phyloP scores from a whole-genome alignment of 2,888 invertebrate species.

The Willowsia nigromaculata region DNA sequence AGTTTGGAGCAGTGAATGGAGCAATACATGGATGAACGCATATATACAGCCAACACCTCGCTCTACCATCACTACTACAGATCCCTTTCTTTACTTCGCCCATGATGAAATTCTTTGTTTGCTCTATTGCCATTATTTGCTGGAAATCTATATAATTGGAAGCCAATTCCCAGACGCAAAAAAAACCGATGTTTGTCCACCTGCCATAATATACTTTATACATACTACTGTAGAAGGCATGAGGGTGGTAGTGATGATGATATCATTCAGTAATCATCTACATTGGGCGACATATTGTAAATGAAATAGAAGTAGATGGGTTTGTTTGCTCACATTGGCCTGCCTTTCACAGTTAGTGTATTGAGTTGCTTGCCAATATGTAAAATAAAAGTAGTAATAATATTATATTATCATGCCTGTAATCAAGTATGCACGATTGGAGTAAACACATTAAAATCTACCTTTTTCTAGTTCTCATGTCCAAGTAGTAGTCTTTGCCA shows the following conservation, averaged over 20 bases:
- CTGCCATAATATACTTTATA: conserved; percentile 32
- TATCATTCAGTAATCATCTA: not conserved
- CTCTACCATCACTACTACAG: not conserved
- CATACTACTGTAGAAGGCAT: no score
- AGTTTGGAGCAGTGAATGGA: not conserved
- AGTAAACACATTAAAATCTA: not conserved
- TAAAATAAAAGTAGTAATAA: conserved; percentile 28
- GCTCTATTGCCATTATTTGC: not conserved
- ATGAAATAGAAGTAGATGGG: conserved; percentile 23
- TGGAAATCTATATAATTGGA: conserved; percentile 62
- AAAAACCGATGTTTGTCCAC: conserved; percentile 55
- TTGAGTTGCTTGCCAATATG: conserved; percentile 54
- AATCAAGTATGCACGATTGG: conserved; percentile 56
- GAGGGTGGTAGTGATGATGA: not conserved
- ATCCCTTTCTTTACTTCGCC: conserved; percentile 52
- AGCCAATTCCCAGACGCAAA: conserved; percentile 48
- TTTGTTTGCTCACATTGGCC: not conserved
- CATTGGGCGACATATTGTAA: conserved; percentile 4
- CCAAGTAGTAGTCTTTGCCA: not conserved
- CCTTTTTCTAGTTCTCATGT: conserved; percentile 30
- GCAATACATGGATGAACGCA: not conserved
- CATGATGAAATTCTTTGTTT: conserved; percentile 44
- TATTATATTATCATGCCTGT: conserved; percentile 31
- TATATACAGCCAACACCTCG: not conserved
- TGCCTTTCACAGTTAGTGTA: not conserved